These are phyloP conservation scores for Octomys mimax DNA, from an alignment of 2,797 vertebrate genomes.

Conservation along the genomic window DNA sequence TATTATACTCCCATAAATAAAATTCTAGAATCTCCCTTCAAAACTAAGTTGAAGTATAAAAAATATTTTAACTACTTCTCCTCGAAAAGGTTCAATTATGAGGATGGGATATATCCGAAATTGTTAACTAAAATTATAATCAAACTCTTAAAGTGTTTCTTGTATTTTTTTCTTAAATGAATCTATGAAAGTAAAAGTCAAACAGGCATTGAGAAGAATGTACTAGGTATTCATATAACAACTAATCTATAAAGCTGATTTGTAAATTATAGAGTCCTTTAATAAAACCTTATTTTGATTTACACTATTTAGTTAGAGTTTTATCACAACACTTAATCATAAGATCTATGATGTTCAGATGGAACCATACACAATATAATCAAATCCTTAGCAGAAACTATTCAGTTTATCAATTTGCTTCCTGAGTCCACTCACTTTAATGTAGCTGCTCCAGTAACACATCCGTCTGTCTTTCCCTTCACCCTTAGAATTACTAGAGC, in stretches of 20 bases:
- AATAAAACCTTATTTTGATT: slow-evolving; percentile 54
- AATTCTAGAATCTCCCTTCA: slow-evolving; percentile 23
- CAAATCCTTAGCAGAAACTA: slow-evolving; percentile 53
- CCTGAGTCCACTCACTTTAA: slow-evolving; percentile 26
- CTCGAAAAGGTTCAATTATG: background rate
- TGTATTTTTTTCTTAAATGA: slow-evolving; percentile 12
- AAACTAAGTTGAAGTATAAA: slow-evolving; percentile 48
- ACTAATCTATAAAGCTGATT: slow-evolving; percentile 37
- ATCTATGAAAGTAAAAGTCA: slow-evolving; percentile 57
- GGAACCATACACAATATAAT: slow-evolving; percentile 36
- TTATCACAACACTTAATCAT: slow-evolving; percentile 67
- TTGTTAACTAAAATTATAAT: slow-evolving; percentile 52
- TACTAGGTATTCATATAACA: slow-evolving; percentile 40
- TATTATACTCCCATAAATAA: slow-evolving; percentile 28
- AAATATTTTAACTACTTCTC: slow-evolving; percentile 35
- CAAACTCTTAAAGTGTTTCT: slow-evolving; percentile 4
- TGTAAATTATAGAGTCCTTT: slow-evolving; percentile 46
- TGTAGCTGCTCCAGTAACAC: slow-evolving; percentile 24
- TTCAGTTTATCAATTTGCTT: slow-evolving; percentile 41
- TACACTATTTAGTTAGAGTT: slow-evolving; percentile 39
- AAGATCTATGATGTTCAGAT: slow-evolving; percentile 46
- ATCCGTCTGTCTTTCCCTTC: slow-evolving; percentile 39
- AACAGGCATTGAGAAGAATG: slow-evolving; percentile 53
- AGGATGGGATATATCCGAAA: background rate
- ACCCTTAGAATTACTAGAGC: slow-evolving; percentile 70